These are phyloP conservation scores for Drosophila aff. DNA, from an alignment of 1,140 invertebrate genomes.

Conservation along the genomic window DNA sequence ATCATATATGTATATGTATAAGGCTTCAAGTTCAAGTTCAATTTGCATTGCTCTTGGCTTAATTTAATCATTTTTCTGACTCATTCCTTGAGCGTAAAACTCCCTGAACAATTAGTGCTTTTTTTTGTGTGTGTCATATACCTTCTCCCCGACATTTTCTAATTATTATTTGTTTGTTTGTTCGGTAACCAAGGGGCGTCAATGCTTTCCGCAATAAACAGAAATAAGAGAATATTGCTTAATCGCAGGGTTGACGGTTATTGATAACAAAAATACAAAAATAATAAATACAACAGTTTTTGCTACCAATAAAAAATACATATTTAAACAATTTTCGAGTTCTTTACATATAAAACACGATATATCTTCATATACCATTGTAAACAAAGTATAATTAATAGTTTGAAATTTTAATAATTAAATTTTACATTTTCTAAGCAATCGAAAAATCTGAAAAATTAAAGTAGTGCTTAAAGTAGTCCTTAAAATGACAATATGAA, in stretches of 20 bases:
- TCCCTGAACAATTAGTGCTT: constrained; percentile 1
- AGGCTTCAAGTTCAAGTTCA: constrained; percentile 40
- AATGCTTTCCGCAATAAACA: constrained; percentile 29
- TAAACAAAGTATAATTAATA: constrained; percentile 14
- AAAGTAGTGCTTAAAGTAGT: too few relatives aligned
- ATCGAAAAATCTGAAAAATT: background rate
- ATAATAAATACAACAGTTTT: background rate
- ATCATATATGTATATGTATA: background rate
- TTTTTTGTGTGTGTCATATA: too few relatives aligned
- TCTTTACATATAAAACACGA: background rate
- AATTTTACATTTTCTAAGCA: background rate
- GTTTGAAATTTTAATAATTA: background rate
- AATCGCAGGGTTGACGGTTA: constrained; percentile 3
- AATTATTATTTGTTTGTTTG: constrained; percentile 42
- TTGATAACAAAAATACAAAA: constrained; percentile 1
- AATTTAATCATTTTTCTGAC: constrained; percentile 28
- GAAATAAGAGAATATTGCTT: constrained; percentile 20
- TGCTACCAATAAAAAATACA: background rate
- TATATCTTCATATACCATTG: background rate
- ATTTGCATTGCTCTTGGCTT: constrained; percentile 11
- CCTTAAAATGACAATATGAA: background rate
- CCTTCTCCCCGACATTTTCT: constrained; percentile 4
- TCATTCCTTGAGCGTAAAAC: background rate
- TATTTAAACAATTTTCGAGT: background rate
- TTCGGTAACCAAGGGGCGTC: constrained; percentile 44